Conservation (phyloP, 2,888 invertebrate species). For the Cheilosia pagana region DNA sequence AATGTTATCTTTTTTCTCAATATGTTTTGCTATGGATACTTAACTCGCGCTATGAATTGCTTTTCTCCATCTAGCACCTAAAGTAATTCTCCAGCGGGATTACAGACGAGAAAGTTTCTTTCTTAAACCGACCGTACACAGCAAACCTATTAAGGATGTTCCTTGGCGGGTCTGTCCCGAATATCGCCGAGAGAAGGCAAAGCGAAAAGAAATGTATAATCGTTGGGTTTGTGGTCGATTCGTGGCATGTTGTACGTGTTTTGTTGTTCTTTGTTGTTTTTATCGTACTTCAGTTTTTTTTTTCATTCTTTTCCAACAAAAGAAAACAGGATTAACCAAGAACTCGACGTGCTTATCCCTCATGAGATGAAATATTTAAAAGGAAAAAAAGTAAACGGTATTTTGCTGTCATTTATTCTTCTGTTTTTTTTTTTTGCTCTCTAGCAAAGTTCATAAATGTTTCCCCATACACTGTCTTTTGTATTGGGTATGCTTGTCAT, state of each 20-base stretch:
- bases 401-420: constrained; percentile 15
- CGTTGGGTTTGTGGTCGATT: constrained; percentile 54
- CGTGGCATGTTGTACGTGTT: constrained; percentile 58
- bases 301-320: constrained; percentile 18
- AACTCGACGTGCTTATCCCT: constrained; percentile 47
- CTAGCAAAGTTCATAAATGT: constrained; percentile 9
- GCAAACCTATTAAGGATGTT: constrained; percentile 25
- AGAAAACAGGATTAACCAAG: constrained; percentile 60
- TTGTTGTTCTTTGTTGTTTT: constrained; percentile 46
- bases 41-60: constrained; percentile 25
- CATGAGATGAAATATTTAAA: constrained; percentile 56
- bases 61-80: constrained; percentile 11
- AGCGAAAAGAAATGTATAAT: constrained; percentile 43
- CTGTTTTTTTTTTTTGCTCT: neutral
- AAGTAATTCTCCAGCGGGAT: constrained; percentile 34
- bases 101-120: constrained; percentile 27
- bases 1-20: too few relatives aligned
- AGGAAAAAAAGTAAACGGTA: constrained; percentile 31
- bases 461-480: neutral
- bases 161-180: constrained; percentile 5
- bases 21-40: too few relatives aligned
- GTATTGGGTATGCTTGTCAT: neutral
- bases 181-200: constrained; percentile 1
- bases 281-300: constrained; percentile 1
- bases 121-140: constrained; percentile 22